A percentile compares a stretch with the other conserved stretches of the same genome.
phyloP scores from a whole-genome alignment of 1,140 invertebrate genomes.

The Coboldia fuscipes region DNA sequence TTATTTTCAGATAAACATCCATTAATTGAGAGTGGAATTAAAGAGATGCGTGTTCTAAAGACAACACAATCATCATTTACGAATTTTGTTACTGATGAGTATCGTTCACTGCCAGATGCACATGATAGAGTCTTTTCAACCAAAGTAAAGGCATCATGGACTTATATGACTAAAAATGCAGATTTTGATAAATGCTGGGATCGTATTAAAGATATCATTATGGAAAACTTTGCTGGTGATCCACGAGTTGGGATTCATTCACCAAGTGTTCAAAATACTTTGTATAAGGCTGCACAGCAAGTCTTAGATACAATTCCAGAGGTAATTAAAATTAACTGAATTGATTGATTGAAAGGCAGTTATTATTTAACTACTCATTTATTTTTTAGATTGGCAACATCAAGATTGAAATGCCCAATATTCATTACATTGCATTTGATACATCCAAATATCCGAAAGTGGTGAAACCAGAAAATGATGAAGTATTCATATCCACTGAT shows the following conservation, averaged over 20 bases:
- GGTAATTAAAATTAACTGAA: conserved; percentile 23
- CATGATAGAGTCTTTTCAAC: conserved; percentile 58
- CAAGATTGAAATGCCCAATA: conserved; percentile 56
- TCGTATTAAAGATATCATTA: conserved; percentile 39
- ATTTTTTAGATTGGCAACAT: conserved; percentile 36
- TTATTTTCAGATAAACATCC: conserved; percentile 17
- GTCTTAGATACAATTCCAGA: conserved; percentile 39
- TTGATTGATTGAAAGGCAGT: too few relatives aligned
- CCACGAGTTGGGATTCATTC: conserved; percentile 40
- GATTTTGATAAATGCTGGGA: conserved; percentile 43
- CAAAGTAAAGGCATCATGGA: conserved; percentile 44
- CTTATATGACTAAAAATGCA: conserved; percentile 35
- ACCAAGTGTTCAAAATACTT: conserved; percentile 51
- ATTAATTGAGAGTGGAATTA: conserved; percentile 36
- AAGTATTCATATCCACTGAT: conserved; percentile 49
- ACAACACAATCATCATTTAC: conserved; percentile 57
- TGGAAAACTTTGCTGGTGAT: conserved; percentile 50
- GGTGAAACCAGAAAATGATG: conserved; percentile 33
- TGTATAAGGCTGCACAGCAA: conserved; percentile 42
- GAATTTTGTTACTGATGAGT: conserved; percentile 54
- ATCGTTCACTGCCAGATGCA: conserved; percentile 44
- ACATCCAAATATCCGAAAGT: conserved; percentile 41
- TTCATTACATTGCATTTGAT: conserved; percentile 53
- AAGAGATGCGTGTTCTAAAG: conserved; percentile 43
- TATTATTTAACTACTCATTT: too few relatives aligned